These are phyloP conservation scores for Phengaris alcon DNA, from an alignment of 2,888 invertebrate genomes.

Conservation along the genomic window DNA sequence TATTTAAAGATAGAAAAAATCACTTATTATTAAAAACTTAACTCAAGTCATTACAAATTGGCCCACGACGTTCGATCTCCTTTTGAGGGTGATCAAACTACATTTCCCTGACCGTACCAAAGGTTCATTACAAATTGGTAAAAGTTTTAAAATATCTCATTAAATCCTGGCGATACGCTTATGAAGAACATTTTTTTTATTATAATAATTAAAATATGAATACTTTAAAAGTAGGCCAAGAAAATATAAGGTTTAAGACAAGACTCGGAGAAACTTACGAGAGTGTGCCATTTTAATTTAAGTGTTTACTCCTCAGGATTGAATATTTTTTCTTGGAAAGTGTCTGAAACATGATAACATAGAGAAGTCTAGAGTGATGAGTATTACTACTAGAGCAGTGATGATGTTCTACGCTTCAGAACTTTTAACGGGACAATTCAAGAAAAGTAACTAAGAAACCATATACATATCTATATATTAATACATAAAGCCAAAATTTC, in stretches of 20 bases:
- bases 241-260: slow-evolving; percentile 1
- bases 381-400: background rate
- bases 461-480: too few relatives aligned
- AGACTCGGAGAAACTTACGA: background rate
- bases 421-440: too few relatives aligned
- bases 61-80: too few relatives aligned
- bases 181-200: background rate
- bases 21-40: too few relatives aligned
- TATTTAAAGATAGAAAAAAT: too few relatives aligned
- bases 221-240: slow-evolving; percentile 11
- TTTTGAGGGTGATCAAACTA: background rate
- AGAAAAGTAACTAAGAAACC: too few relatives aligned
- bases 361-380: background rate
- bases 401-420: background rate
- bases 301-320: background rate
- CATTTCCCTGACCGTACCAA: background rate
- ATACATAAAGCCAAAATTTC: too few relatives aligned
- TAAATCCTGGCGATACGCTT: background rate
- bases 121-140: background rate
- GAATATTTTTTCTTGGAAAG: slow-evolving; percentile 14
- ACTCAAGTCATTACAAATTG: too few relatives aligned
- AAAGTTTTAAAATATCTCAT: background rate
- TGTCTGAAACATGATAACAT: background rate
- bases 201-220: background rate
- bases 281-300: background rate